These are phyloP conservation scores for Zaprionus capensis DNA, from an alignment of 1,140 invertebrate genomes.

Conservation along the genomic window DNA sequence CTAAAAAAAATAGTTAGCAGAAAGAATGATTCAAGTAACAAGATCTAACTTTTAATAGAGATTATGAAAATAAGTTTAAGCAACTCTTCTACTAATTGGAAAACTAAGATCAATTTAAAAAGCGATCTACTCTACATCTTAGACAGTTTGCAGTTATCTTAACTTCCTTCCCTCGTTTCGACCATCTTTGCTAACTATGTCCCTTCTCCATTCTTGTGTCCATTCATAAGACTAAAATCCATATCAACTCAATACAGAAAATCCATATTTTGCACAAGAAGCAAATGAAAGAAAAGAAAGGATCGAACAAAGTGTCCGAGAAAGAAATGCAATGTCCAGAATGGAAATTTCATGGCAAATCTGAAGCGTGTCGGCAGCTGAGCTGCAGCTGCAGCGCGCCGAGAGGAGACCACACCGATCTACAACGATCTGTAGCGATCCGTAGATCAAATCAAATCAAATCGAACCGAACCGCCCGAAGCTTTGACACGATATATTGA, in stretches of 20 bases:
- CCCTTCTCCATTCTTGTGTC: background rate
- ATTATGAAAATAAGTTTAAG: no score
- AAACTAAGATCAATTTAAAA: background rate
- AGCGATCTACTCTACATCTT: background rate
- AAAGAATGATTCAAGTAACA: no score
- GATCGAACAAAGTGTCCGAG: constrained; percentile 27
- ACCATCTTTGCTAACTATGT: background rate
- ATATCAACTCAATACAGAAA: constrained; percentile 16
- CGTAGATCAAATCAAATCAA: background rate
- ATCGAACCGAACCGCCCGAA: background rate
- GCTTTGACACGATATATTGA: constrained; percentile 36
- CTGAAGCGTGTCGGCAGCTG: constrained; percentile 65
- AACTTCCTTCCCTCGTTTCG: no score
- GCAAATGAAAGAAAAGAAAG: constrained; percentile 4
- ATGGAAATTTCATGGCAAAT: constrained; percentile 76
- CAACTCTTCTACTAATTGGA: background rate
- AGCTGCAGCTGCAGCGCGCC: constrained; percentile 36
- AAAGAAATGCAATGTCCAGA: constrained; percentile 52
- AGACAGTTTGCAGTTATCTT: background rate
- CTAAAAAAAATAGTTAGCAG: no score
- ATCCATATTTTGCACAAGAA: constrained; percentile 38
- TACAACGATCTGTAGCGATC: background rate
- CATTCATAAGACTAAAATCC: constrained; percentile 29
- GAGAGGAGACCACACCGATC: constrained; percentile 22
- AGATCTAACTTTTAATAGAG: no score